A percentile compares a stretch with the other conserved stretches of the same genome.
These are phyloP conservation scores for Anarsia innoxiella DNA, from an alignment of 2,888 invertebrate genomes.

Conservation along the genomic window DNA sequence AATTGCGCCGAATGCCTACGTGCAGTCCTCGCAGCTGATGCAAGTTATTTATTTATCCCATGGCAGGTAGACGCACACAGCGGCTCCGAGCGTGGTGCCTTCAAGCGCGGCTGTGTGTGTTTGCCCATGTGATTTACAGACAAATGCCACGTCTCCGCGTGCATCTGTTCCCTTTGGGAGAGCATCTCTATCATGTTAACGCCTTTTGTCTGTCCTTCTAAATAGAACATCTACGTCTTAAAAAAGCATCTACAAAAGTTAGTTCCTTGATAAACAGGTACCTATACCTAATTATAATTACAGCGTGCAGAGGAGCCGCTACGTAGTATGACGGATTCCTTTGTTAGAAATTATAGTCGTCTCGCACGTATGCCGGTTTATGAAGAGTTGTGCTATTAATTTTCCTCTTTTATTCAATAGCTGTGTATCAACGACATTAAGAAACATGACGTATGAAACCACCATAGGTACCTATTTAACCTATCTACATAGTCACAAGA, in stretches of 20 bases:
- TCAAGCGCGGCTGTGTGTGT: constrained; percentile 41
- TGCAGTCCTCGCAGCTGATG: too few relatives aligned
- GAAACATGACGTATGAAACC: background rate
- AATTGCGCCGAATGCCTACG: too few relatives aligned
- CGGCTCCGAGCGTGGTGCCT: too few relatives aligned
- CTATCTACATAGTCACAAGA: constrained; percentile 12
- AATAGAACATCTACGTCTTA: constrained; percentile 53
- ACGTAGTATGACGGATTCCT: constrained; percentile 27
- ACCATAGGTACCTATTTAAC: constrained; percentile 1
- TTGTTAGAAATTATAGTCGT: constrained; percentile 30
- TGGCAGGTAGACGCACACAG: constrained; percentile 34
- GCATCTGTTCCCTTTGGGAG: constrained; percentile 64
- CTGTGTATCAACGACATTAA: background rate
- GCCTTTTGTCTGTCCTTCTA: constrained; percentile 52
- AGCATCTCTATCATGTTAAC: constrained; percentile 53
- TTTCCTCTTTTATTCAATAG: constrained; percentile 18
- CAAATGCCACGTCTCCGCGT: constrained; percentile 54
- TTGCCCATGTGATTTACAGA: constrained; percentile 68
- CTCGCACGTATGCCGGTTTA: constrained; percentile 22
- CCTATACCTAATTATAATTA: too few relatives aligned
- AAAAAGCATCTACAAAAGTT: constrained; percentile 43
- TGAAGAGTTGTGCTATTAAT: constrained; percentile 21
- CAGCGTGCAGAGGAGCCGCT: constrained; percentile 20
- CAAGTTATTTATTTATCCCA: constrained; percentile 9
- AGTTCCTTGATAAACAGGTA: constrained; percentile 37